Conservation (phyloP, 1,140 invertebrate genomes). For the Dreissena polymorpha region DNA sequence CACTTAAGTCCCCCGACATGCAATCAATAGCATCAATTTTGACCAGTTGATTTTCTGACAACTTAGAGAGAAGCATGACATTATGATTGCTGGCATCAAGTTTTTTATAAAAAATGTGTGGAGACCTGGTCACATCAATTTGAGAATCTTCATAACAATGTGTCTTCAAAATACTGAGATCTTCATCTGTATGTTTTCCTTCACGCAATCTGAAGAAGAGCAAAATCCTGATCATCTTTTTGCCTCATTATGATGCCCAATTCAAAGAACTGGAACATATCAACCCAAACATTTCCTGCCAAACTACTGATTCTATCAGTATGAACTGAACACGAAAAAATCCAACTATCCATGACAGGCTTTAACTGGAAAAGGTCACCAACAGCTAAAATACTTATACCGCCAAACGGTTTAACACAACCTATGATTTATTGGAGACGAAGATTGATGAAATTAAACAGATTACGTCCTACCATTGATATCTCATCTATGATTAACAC, state of each 20-base stretch:
- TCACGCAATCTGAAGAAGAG: constrained; percentile 12
- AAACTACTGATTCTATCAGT: neutral
- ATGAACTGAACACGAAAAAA: constrained; percentile 1
- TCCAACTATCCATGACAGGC: constrained; percentile 31
- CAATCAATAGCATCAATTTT: constrained; percentile 24
- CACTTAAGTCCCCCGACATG: constrained; percentile 7
- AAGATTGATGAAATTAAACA: constrained; percentile 46
- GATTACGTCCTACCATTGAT: constrained; percentile 49
- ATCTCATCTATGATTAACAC: constrained; percentile 60
- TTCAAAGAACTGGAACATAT: constrained; percentile 27
- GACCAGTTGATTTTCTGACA: neutral
- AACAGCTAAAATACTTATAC: constrained; percentile 36
- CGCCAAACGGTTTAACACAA: constrained; percentile 53
- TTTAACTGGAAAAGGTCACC: constrained; percentile 40
- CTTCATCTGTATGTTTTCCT: constrained; percentile 18
- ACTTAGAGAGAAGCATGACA: neutral
- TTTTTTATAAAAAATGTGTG: constrained; percentile 18
- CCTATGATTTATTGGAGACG: constrained; percentile 59
- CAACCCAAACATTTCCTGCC: constrained; percentile 19
- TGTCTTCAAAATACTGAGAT: neutral
- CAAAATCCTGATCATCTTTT: constrained; percentile 32
- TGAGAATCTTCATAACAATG: neutral
- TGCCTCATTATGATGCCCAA: constrained; percentile 14
- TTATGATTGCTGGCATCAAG: constrained; percentile 3
- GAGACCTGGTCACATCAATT: neutral